Evolutionary conservation across 2,113 vertebrate species (phyloP), one percentile per base, ranked within the genome.

Genomic region (Leucopsar rothschildi): DNA sequence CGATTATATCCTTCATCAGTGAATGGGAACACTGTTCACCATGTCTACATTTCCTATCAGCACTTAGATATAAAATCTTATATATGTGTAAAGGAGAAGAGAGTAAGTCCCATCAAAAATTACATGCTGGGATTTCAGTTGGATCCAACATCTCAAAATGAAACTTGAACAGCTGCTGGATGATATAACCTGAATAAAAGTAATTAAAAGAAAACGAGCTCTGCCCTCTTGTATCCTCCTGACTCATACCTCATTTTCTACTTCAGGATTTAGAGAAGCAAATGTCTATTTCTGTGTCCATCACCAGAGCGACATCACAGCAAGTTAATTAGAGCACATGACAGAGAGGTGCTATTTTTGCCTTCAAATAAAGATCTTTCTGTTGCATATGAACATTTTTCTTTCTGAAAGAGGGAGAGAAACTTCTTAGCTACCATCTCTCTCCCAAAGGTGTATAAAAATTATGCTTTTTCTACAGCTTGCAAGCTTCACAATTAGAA

Each of bases 201-300:
- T 95, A 96, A 96, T 96, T 96, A 92, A 95, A 95, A 93, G 71
- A 96, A 96, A 95, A 95, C 91, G 80, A 96, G 95, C 90, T 96
- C 86, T 96, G 95, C 92, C 87, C 94, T 96, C 88, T 81, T 91
- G 88, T 91, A 92, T 93, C 91, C 88, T 97, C 76, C 93, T 96
- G 95, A 96, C 94, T 95, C 88, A 94, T 95, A 90, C 76, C 76
- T 95, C 85, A 92, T 96, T 96, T 95, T 90, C 93, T 93, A 76
- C 95, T 94, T 82, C 92, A 93, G 86, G 83, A 94, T 92, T 96
- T 94, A 89, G 92, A 78, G 96, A 94, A 95, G 92, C 94, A 96
- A 95, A 92, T 60, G 91, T 91, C 96, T 96, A 93, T 96, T 95
- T 96, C 89, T 96, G 82, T 94, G 91, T 96, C 96, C 94, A 94